A percentile compares a stretch with the other conserved stretches of the same genome.
Conservation (phyloP, 2,797 vertebrate genomes). For the Rhinoraja longicauda region DNA sequence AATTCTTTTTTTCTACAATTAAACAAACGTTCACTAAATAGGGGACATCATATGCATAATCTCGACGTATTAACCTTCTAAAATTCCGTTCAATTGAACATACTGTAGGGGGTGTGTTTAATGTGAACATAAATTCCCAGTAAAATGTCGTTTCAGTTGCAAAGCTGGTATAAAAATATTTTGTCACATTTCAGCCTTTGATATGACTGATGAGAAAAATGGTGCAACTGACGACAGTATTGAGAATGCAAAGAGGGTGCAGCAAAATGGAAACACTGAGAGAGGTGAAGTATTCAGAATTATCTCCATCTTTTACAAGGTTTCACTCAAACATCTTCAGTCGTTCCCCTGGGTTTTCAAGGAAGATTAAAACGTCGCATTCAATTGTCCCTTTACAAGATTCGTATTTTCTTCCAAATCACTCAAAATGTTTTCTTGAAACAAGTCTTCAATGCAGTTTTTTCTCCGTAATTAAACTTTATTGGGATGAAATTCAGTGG, state of each 20-base stretch:
- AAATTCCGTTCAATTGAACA: too few relatives aligned
- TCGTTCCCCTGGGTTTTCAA: not conserved
- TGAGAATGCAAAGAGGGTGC: not conserved
- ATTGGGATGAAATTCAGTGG: too few relatives aligned
- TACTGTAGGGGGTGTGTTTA: too few relatives aligned
- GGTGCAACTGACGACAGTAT: conserved; percentile 44
- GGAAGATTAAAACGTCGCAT: not conserved
- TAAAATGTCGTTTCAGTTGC: not conserved
- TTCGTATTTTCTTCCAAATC: not conserved
- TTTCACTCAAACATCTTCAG: not conserved
- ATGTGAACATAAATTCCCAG: too few relatives aligned
- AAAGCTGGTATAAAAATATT: conserved; percentile 6
- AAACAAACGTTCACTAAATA: not conserved
- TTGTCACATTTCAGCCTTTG: conserved; percentile 54
- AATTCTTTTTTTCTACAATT: not conserved
- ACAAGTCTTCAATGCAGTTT: not conserved
- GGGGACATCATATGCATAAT: too few relatives aligned
- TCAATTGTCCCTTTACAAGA: too few relatives aligned
- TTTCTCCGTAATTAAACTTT: not conserved
- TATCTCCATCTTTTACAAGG: not conserved
- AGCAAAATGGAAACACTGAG: not conserved
- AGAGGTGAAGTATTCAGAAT: not conserved
- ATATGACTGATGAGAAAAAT: conserved; percentile 58
- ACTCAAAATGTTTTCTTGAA: not conserved
- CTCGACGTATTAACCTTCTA: too few relatives aligned